Evolutionary conservation across 1,140 invertebrate genomes (phyloP).

Genomic region (Habropoda laboriosa): DNA sequence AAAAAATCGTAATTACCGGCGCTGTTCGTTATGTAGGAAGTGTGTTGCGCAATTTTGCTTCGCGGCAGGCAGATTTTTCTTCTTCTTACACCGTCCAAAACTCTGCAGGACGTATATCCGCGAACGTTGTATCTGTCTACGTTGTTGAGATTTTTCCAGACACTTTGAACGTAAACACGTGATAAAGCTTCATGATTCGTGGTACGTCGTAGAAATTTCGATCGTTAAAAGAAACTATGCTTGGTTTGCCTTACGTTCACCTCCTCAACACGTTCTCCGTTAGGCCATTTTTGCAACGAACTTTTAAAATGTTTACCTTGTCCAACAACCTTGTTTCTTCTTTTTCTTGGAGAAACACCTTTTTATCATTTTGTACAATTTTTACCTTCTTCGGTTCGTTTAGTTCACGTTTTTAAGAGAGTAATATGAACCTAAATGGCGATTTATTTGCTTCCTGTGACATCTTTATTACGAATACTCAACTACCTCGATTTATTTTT

Average conservation of each 20-base stretch:
- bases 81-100: background rate
- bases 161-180: constrained; percentile 42
- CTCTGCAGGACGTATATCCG: background rate
- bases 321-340: too few relatives aligned
- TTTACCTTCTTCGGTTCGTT: too few relatives aligned
- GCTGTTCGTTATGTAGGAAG: constrained; percentile 3
- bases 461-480: too few relatives aligned
- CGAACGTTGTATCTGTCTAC: background rate
- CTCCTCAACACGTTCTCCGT: constrained; percentile 38
- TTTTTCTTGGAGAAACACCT: too few relatives aligned
- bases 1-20: constrained; percentile 43
- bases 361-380: too few relatives aligned
- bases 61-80: background rate
- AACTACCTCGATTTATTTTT: too few relatives aligned
- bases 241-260: constrained; percentile 49
- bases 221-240: constrained; percentile 63
- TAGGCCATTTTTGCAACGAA: too few relatives aligned
- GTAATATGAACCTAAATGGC: too few relatives aligned
- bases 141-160: constrained; percentile 40
- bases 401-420: too few relatives aligned
- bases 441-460: too few relatives aligned
- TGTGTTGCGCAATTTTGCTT: constrained; percentile 41
- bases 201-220: constrained; percentile 71
- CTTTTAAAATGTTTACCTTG: too few relatives aligned
- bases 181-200: constrained; percentile 70